Evolutionary conservation across 2,113 vertebrate genomes (phyloP).

Genomic region (Emydocephalus ijimae): DNA sequence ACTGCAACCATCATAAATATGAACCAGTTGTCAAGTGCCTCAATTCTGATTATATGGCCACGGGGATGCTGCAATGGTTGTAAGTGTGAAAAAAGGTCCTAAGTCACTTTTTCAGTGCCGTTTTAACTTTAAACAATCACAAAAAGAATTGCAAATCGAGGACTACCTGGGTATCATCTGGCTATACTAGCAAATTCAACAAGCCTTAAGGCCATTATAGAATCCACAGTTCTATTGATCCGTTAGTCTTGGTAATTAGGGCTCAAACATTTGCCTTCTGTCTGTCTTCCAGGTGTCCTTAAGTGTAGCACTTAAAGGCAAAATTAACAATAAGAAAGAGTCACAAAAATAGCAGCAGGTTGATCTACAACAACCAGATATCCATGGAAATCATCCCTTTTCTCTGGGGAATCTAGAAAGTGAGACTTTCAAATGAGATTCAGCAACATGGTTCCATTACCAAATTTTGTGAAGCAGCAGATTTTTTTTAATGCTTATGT

Average conservation of each 20-base stretch:
- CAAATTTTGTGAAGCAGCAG: neutral
- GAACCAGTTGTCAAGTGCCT: neutral
- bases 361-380: neutral
- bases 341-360: neutral
- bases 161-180: neutral
- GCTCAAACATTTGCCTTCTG: neutral
- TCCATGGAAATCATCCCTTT: neutral
- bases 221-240: neutral
- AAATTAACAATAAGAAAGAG: neutral
- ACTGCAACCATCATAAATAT: neutral
- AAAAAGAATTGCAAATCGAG: neutral
- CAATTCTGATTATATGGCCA: neutral
- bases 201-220: neutral
- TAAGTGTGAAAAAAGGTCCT: neutral
- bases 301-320: neutral
- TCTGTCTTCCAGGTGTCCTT: neutral
- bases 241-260: neutral
- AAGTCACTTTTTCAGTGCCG: neutral
- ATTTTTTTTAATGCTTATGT: neutral
- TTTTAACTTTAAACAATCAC: neutral
- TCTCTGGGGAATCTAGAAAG: neutral
- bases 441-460: too few relatives aligned
- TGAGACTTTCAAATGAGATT: neutral
- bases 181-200: neutral
- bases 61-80: neutral